Base-by-base conservation (phyloP, 2,113 vertebrate genomes). In the Hippocampus zosterae region DNA sequence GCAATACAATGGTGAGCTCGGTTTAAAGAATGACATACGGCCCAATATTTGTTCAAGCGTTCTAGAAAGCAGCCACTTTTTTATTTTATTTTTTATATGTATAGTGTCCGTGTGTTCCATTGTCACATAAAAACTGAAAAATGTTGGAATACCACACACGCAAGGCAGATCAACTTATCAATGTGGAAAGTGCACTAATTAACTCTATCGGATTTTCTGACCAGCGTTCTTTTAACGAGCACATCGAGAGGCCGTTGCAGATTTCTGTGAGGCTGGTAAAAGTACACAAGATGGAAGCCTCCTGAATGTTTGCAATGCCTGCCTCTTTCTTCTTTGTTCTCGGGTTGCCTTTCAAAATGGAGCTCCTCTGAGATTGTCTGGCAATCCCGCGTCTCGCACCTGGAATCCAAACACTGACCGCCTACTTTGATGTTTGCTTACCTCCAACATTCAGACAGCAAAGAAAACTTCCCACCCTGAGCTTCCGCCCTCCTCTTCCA, bases 371-470 rank as follows among this genome's bases (percentile, higher is more conserved):
- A 52, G n/a, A 61, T 72, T 61, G 19, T 77, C 65, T 0, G 33
- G 61, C 50, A 33, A 56, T 70, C 71, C 65, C 63, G 61, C 59
- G 8, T 41, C 3, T 66, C 27, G 13, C 64, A 71, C 52, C 70
- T 65, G 70, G 63, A 80, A 71, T 65, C 46, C 59, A 70, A 71
- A 82, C 68, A 71, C 9, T 73, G 76, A 67, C 76, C 73, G 18
- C 1, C 33, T 68, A 57, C 82, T 79, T 86, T 76, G 71, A 79
- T 78, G 79, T 74, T 61, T 63, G 53, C 71, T 61, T 79, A 74
- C 76, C 64, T 68, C 75, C 74, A 78, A 41, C 69, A n/a, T n/a
- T 27, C 57, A 74, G 59, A 59, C 68, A 41, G 75, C 50, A 59
- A 73, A 70, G 67, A 57, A 65, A 75, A 70, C 37, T 12, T 69